These are phyloP conservation scores for Amphiduros pacificus DNA, from an alignment of 2,888 invertebrate species.

Conservation along the genomic window DNA sequence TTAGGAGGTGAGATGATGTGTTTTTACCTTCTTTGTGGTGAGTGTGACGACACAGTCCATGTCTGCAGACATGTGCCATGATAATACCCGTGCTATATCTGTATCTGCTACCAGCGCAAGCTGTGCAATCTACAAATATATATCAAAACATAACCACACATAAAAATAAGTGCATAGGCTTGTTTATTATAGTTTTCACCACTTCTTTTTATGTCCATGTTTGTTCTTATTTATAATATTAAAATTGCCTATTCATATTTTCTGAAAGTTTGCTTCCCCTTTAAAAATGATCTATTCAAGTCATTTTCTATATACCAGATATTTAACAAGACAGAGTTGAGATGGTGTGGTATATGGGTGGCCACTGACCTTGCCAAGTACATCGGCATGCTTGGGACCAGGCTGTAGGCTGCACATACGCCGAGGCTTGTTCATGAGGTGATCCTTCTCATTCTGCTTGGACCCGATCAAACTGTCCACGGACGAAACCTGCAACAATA, in stretches of 20 bases:
- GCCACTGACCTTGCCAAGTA: slow-evolving; percentile 53
- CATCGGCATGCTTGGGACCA: slow-evolving; percentile 46
- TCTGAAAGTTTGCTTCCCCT: too few relatives aligned
- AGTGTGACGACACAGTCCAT: slow-evolving; percentile 59
- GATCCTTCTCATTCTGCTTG: slow-evolving; percentile 39
- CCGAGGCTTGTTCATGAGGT: slow-evolving; percentile 37
- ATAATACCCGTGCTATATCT: slow-evolving; percentile 54
- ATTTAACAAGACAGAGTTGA: too few relatives aligned
- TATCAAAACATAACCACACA: not conserved
- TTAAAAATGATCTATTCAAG: too few relatives aligned
- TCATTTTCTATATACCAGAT: too few relatives aligned
- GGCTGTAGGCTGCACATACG: slow-evolving; percentile 46
- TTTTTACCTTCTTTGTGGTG: slow-evolving; percentile 52
- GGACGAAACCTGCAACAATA: slow-evolving; percentile 15
- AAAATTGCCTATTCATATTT: not conserved
- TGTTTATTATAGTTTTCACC: too few relatives aligned
- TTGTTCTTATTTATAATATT: too few relatives aligned
- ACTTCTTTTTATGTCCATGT: too few relatives aligned
- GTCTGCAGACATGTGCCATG: slow-evolving; percentile 60
- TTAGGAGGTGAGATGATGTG: too few relatives aligned
- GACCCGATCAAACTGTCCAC: slow-evolving; percentile 40
- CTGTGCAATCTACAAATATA: slow-evolving; percentile 52
- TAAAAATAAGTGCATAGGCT: too few relatives aligned
- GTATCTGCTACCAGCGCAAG: slow-evolving; percentile 49
- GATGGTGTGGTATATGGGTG: too few relatives aligned